Evolutionary conservation across 1,140 invertebrate species (phyloP).

Genomic region (Teleopsis dalmanni): DNA sequence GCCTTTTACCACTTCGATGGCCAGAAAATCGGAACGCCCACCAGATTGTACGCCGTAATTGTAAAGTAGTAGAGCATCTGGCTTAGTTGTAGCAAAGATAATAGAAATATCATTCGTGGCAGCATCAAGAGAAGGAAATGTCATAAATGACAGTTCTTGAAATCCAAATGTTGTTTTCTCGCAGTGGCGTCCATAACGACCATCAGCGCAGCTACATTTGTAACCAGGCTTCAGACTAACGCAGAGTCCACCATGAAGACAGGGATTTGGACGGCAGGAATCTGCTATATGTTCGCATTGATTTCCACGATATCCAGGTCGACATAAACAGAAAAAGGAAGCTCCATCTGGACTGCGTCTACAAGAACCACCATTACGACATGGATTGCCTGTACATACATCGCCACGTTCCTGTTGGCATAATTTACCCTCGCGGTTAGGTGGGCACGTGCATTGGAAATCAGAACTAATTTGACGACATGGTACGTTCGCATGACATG

Average conservation of each 20-base stretch:
- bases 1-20: slow-evolving; percentile 77
- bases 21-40: slow-evolving; percentile 85
- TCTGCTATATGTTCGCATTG: slow-evolving; percentile 79
- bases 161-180: slow-evolving; percentile 86
- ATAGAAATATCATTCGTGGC: slow-evolving; percentile 86
- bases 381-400: slow-evolving; percentile 75
- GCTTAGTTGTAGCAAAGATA: slow-evolving; percentile 83
- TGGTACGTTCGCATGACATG: slow-evolving; percentile 71
- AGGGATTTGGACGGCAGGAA: slow-evolving; percentile 84
- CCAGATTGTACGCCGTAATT: slow-evolving; percentile 81
- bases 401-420: slow-evolving; percentile 78
- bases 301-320: slow-evolving; percentile 80
- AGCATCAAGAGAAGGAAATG: slow-evolving; percentile 73
- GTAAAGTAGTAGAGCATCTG: slow-evolving; percentile 77
- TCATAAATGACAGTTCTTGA: slow-evolving; percentile 79
- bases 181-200: slow-evolving; percentile 83
- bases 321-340: slow-evolving; percentile 83
- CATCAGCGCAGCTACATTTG: slow-evolving; percentile 77
- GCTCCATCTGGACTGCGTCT: slow-evolving; percentile 76
- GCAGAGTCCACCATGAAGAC: slow-evolving; percentile 75
- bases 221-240: slow-evolving; percentile 75
- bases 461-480: slow-evolving; percentile 74
- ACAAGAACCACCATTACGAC: slow-evolving; percentile 82
- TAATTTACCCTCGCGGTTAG: slow-evolving; percentile 67
- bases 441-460: slow-evolving; percentile 73